Evolutionary conservation across 2,888 invertebrate species (phyloP).

Genomic region (Drosophila lutescens): DNA sequence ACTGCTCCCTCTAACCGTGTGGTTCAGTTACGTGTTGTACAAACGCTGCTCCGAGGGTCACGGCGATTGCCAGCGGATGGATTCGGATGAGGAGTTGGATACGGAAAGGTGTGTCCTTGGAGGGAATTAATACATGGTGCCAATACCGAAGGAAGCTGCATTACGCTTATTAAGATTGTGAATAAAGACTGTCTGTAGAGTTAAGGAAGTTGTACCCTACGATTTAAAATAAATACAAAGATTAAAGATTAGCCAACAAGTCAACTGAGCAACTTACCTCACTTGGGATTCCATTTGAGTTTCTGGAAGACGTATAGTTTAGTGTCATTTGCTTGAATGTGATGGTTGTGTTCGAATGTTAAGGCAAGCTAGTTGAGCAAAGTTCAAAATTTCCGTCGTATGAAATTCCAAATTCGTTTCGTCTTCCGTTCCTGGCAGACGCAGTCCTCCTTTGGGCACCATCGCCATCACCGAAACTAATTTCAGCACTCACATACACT

Average conservation of each 20-base stretch:
- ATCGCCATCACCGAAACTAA: not conserved
- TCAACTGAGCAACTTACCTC: not conserved
- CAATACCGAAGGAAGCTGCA: not conserved
- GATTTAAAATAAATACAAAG: not conserved
- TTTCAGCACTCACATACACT: too few relatives aligned
- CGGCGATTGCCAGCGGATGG: constrained; percentile 65
- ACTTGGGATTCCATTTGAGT: not conserved
- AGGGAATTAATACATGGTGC: constrained; percentile 44
- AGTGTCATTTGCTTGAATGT: constrained; percentile 5
- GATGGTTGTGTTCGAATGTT: constrained; percentile 19
- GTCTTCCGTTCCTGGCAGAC: constrained; percentile 41
- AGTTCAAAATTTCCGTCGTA: constrained; percentile 55
- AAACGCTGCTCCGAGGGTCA: constrained; percentile 59
- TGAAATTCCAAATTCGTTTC: constrained; percentile 70
- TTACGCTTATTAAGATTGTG: constrained; percentile 57
- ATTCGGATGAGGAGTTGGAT: constrained; percentile 69
- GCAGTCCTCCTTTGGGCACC: constrained; percentile 15
- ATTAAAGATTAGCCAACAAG: not conserved
- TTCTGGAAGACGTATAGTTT: not conserved
- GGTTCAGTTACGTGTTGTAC: constrained; percentile 78
- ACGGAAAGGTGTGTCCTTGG: constrained; percentile 72
- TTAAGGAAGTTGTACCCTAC: not conserved
- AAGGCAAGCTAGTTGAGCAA: constrained; percentile 17
- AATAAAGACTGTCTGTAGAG: constrained; percentile 59
- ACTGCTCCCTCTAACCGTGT: constrained; percentile 79